Evolutionary conservation across 2,888 invertebrate genomes (phyloP).

Genomic region (Drosophila hamatofila): DNA sequence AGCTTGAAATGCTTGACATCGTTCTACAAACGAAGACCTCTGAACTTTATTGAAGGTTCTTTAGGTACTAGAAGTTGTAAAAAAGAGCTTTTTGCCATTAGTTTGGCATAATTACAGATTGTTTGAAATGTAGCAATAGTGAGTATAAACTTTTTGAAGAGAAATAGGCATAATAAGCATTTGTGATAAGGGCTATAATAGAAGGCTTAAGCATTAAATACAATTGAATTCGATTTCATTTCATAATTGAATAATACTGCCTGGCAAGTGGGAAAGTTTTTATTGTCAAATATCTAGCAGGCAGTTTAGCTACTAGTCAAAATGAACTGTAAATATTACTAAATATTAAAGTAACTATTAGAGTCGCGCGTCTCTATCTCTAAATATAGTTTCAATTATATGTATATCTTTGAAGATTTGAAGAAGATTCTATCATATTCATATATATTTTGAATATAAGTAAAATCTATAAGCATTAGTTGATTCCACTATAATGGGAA

Average conservation of each 20-base stretch:
- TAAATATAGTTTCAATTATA: too few species aligned
- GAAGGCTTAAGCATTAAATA: not conserved
- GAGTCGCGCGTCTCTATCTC: too few species aligned
- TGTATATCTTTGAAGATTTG: too few species aligned
- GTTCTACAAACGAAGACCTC: slow-evolving; percentile 33
- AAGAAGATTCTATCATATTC: too few species aligned
- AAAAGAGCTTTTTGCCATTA: not conserved
- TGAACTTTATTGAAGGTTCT: slow-evolving; percentile 54
- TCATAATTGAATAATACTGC: too few species aligned
- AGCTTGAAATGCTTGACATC: slow-evolving; percentile 38
- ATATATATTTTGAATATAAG: too few species aligned
- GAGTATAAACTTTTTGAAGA: not conserved
- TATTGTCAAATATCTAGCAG: not conserved
- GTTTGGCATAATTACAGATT: slow-evolving; percentile 15
- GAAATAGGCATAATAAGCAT: not conserved
- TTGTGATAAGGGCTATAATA: not conserved
- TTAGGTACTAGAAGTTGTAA: not conserved
- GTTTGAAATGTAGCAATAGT: not conserved
- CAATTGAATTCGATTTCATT: too few species aligned
- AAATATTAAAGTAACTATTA: not conserved
- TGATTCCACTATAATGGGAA: too few species aligned
- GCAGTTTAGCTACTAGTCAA: not conserved
- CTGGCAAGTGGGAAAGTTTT: too few species aligned
- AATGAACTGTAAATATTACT: not conserved
- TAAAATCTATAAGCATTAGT: too few species aligned